Base-by-base conservation (phyloP, 2,888 invertebrate genomes). In the Arenicola marina region DNA sequence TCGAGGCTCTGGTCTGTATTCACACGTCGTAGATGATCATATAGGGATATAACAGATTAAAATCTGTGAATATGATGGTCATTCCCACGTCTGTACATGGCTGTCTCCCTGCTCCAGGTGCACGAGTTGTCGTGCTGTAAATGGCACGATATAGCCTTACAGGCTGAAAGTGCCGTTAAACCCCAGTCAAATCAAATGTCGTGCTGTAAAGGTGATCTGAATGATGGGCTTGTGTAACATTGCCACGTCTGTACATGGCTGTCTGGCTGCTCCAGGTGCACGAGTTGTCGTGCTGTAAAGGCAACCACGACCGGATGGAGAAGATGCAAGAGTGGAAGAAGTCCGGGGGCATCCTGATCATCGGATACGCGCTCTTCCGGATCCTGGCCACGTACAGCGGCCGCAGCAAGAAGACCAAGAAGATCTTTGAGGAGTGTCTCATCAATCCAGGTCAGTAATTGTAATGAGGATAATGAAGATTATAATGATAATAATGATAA, bases 281-380 rank as follows among this genome's bases (percentile, higher is more conserved):
- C 75, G 93, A 95, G 81, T 83, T 96, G 71, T 79, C 84, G 15
- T 77, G 76, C 44, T 78, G 78, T 73, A 95, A 93, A 79, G 89
- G 91, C 75, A 90, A 91, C 78, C 86, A 87, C 0, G 90, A 91
- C 73, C 87, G 95, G 34, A 88, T 89, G 46, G 89, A 88, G 78
- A 87, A 89, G 71, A 84, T 95, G 43, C 87, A 89, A 69, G 88
- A 89, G 71, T 97, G 96, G 97, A 87, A 88, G 62, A 86, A 87
- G 53, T 86, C 88, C 60, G 95, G 95, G 31, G 96, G 96, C 1
- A 92, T 97, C 0, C 88, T 97, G 83, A 91, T 99, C 59, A 88
- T 97, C 48, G 95, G 96, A 11, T 98, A 98, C 80, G 93, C 95
- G 78, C 92, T 96, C 91, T 97, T 92, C 85, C 88, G 96, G 53